Evolutionary conservation across 2,797 vertebrate species (phyloP), one percentile per base, ranked within the genome.

Genomic region (Sebastes matsubarae): DNA sequence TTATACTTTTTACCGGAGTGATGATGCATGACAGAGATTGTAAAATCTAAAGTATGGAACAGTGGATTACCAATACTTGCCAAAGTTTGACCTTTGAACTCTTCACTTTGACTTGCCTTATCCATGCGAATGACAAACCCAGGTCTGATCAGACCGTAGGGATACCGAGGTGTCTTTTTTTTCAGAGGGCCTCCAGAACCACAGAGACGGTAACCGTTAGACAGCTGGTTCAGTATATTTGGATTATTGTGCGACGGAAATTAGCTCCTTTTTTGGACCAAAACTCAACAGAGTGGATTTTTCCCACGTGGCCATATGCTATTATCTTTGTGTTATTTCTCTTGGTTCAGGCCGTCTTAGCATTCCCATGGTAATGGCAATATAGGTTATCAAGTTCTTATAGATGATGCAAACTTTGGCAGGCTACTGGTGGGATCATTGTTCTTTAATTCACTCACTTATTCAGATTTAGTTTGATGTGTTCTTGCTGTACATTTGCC

Each of bases 81-180:
- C 96, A 96, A 96, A 95, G 93, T 96, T 96, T 95, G 92, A 92
- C 84, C 87, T 89, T 90, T 89, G 85, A 93, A 92, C 85, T 91
- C 81, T 65, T 83, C 34, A 74, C 82, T 93, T 88, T 87, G 90
- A 94, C 93, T 92, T 90, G 91, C 92, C 89, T 91, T 85, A 82
- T 82, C 90, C 88, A 87, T 92, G 91, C 2, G 85, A 90, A 92
- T 92, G 90, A 83, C 67, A 55, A 87, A 75, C 68, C 59, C 71
- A 9, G 3, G 73, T 63, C 64, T 55, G 18, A 64, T 78, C 72
- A 72, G 81, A 72, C 79, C 6, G 1, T 6, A 9, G 58, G 58
- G 77, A 75, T 42, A 65, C 50, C 1, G 11, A 79, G 64, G 75
- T 74, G 82, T 77, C 69, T 83, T 85, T 63, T 63, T 83, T 88